A percentile compares a stretch with the other conserved stretches of the same genome.
Conservation (phyloP, 1,140 invertebrate species). For the Harlomillsia oculata region DNA sequence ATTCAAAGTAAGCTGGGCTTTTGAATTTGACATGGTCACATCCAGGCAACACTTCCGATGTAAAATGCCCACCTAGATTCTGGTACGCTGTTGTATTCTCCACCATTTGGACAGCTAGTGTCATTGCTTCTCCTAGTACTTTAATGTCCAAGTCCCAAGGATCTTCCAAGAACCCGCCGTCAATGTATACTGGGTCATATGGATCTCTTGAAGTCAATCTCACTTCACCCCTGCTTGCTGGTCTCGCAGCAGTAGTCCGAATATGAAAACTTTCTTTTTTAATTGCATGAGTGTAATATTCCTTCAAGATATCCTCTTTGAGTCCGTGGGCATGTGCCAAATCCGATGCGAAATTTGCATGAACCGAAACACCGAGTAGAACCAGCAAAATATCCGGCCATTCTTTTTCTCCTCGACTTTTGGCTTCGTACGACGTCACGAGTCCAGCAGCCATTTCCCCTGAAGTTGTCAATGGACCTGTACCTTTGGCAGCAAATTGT, state of each 20-base stretch:
- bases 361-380: neutral
- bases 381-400: conserved; percentile 10
- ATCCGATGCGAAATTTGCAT: conserved; percentile 7
- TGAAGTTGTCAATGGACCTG: conserved; percentile 4
- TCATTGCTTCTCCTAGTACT: conserved; percentile 11
- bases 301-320: neutral
- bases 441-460: conserved; percentile 8
- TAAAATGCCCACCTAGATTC: conserved; percentile 11
- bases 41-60: conserved; percentile 12
- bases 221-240: conserved; percentile 6
- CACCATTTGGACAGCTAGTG: neutral
- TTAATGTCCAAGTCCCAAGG: conserved; percentile 20
- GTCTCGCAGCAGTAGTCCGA: conserved; percentile 4
- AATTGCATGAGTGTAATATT: conserved; percentile 17
- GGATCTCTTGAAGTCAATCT: conserved; percentile 5
- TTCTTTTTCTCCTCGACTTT: conserved; percentile 4
- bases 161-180: neutral
- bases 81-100: conserved; percentile 13
- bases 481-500: conserved; percentile 35
- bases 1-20: conserved; percentile 75
- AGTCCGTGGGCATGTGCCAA: conserved; percentile 10
- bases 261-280: conserved; percentile 15
- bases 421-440: neutral
- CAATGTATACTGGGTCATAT: neutral
- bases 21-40: conserved; percentile 44